Conservation (phyloP, 2,888 invertebrate genomes). For the Cantharis nigra region DNA sequence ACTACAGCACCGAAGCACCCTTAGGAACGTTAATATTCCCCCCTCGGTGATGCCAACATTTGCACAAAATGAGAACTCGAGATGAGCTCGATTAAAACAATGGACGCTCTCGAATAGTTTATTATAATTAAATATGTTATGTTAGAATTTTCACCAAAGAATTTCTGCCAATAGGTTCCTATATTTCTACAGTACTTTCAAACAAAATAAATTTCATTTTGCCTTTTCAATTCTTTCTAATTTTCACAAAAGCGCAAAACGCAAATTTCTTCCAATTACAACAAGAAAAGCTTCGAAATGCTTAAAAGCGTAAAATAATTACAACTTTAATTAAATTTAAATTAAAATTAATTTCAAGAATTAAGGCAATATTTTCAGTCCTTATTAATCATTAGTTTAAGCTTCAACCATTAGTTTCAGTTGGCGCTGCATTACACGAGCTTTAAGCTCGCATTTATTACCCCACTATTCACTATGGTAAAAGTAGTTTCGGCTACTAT, state of each 20-base stretch:
- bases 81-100: constrained; percentile 58
- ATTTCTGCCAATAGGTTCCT: not conserved
- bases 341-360: not conserved
- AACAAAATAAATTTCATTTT: not conserved
- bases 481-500: constrained; percentile 46
- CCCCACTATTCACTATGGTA: constrained; percentile 19
- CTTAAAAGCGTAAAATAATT: not conserved
- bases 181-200: not conserved
- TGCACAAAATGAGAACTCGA: constrained; percentile 56
- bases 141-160: constrained; percentile 18
- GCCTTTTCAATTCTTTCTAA: not conserved
- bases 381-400: not conserved
- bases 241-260: not conserved
- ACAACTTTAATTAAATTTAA: not conserved
- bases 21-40: constrained; percentile 56
- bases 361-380: not conserved
- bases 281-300: not conserved
- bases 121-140: constrained; percentile 38
- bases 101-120: constrained; percentile 45
- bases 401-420: not conserved
- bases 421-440: constrained; percentile 8
- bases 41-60: constrained; percentile 54
- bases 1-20: constrained; percentile 43
- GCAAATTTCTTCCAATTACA: not conserved
- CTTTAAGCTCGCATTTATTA: constrained; percentile 16